Evolutionary conservation across 2,113 vertebrate species (phyloP), one percentile per base, ranked within the genome.

Genomic region (Spea multiplicata): DNA sequence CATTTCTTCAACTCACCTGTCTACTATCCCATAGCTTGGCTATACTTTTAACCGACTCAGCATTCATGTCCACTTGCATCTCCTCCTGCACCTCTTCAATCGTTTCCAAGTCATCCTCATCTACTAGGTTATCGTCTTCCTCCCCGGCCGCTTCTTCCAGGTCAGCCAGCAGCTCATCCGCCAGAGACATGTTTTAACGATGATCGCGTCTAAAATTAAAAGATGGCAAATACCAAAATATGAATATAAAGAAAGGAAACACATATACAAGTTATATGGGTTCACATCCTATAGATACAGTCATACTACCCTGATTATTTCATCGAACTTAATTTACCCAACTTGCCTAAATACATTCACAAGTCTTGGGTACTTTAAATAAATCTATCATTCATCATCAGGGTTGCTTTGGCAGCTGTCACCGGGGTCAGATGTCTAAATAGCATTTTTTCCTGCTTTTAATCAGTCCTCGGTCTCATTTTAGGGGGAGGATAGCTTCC

Each of bases 1-100:
- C 30, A 30, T 30, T 30, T 8, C 9, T 44, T 7, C 70, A 5
- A 47, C 89, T 89, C 55, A 96, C 95, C 86, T 92, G 92, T 86
- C 93, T 96, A 88, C 95, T 96, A 76, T 96, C 93, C 81, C 94
- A 92, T 3, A 97, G 91, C 84, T 97, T 97, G n/a, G 95, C 95
- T 1, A 97, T 97, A 74, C 94, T 93, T 0, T 93, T 86, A 53
- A 97, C 93, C 0, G 94, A 95, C 67, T 97, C 95, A 1, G 93
- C 90, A 0, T 93, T 94, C 66, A 94, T 92, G 76, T 96, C 95
- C 78, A 95, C 85, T 85, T 96, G 94, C 83, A 94, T 95, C 85
- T 96, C 95, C 84, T 96, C 95, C 67, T 94, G 94, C 46, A 97
- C 95, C 78, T 95, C 95, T 52, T 96, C 95, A 61, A 97, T 89